Conservation (phyloP, 2,113 vertebrate species). For the Ammospiza nelsoni region DNA sequence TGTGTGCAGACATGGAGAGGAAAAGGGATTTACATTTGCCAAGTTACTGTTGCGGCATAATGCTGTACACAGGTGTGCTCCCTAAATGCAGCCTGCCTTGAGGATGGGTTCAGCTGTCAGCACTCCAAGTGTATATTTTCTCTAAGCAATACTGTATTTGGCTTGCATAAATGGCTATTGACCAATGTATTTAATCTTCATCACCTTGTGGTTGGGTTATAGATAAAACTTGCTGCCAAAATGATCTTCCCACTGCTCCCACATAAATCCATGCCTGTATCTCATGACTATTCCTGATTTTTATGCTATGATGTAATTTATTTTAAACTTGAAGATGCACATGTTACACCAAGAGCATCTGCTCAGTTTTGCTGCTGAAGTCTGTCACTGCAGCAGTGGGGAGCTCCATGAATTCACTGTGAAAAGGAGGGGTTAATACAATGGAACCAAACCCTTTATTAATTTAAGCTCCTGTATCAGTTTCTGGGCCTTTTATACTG, state of each 20-base stretch:
- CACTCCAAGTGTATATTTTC: not conserved
- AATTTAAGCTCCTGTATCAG: not conserved
- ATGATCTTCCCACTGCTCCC: not conserved
- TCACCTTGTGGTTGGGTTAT: not conserved
- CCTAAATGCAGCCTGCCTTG: not conserved
- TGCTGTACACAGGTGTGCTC: not conserved
- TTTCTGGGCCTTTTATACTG: not conserved
- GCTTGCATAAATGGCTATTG: not conserved
- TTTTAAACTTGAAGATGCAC: not conserved
- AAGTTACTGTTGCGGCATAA: not conserved
- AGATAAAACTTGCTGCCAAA: not conserved
- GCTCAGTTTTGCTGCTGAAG: not conserved
- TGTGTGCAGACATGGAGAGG: not conserved
- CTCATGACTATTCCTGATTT: not conserved
- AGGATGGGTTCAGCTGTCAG: not conserved
- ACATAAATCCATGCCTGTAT: not conserved
- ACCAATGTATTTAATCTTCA: not conserved
- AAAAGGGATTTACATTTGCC: not conserved
- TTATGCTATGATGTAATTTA: rapidly evolving
- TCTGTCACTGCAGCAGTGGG: not conserved
- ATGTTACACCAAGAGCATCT: not conserved
- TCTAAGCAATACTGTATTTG: not conserved
- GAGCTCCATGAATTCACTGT: not conserved
- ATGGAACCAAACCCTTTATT: not conserved
- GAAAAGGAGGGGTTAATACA: not conserved